Evolutionary conservation across 2,797 vertebrate genomes (phyloP).

Genomic region (Acipenser ruthenus): DNA sequence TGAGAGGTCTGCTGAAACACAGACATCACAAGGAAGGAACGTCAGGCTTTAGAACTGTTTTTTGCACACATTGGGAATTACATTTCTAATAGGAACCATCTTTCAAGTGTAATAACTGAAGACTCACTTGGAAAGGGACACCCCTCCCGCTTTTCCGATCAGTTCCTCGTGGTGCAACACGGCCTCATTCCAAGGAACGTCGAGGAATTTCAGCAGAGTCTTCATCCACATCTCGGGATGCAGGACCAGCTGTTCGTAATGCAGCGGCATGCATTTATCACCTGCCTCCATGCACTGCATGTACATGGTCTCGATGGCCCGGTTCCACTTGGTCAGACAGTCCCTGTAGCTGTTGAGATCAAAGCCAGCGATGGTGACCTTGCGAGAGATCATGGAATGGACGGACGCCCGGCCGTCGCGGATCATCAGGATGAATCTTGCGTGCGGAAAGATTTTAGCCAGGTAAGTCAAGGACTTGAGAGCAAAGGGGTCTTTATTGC

Average conservation of each 20-base stretch:
- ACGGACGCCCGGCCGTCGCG: conserved; percentile 90
- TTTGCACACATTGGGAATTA: too few species aligned
- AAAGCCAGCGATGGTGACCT: conserved; percentile 95
- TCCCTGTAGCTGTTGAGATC: conserved; percentile 94
- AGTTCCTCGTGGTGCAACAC: conserved; percentile 94
- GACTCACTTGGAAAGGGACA: conserved; percentile 96
- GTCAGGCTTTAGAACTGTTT: too few species aligned
- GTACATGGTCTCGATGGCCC: conserved; percentile 96
- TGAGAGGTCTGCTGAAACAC: too few species aligned
- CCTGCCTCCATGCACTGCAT: conserved; percentile 89
- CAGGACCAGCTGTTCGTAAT: conserved; percentile 88
- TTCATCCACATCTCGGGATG: conserved; percentile 95
- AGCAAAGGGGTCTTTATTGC: conserved; percentile 96
- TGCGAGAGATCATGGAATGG: conserved; percentile 96
- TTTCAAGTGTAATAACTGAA: too few species aligned
- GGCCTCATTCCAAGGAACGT: conserved; percentile 83
- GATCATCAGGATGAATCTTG: conserved; percentile 94
- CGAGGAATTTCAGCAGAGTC: conserved; percentile 84
- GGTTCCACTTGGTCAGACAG: conserved; percentile 96
- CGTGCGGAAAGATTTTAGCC: conserved; percentile 92
- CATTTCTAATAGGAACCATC: too few species aligned
- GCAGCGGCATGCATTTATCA: conserved; percentile 79
- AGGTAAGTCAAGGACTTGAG: conserved; percentile 91
- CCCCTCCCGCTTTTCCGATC: conserved; percentile 92
- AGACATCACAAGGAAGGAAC: too few species aligned